Evolutionary conservation across 2,888 invertebrate genomes (phyloP).

Genomic region (Poecilus cupreus): DNA sequence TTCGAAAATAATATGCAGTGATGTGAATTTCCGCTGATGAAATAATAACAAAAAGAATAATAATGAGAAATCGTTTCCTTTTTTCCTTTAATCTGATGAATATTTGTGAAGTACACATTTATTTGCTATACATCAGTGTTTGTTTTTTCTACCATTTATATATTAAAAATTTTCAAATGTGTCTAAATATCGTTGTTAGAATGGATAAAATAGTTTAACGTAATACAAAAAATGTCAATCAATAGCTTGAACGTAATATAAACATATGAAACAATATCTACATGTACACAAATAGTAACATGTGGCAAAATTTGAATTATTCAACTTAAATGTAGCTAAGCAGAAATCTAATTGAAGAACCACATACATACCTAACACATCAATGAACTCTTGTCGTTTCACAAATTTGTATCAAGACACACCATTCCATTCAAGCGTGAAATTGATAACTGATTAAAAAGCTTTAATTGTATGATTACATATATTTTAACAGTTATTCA

Average conservation of each 20-base stretch:
- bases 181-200: conserved; percentile 41
- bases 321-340: background rate
- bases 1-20: background rate
- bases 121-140: conserved; percentile 36
- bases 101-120: conserved; percentile 43
- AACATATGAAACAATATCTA: conserved; percentile 22
- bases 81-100: conserved; percentile 47
- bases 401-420: background rate
- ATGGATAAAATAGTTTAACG: conserved; percentile 32
- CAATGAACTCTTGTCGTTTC: background rate
- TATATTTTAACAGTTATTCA: conserved; percentile 6
- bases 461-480: conserved; percentile 1
- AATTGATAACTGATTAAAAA: background rate
- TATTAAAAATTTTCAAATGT: conserved; percentile 34
- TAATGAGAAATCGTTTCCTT: background rate
- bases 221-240: conserved; percentile 5
- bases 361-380: conserved; percentile 3
- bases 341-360: background rate
- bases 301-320: conserved; percentile 14
- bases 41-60: background rate
- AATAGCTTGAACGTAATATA: background rate
- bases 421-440: background rate
- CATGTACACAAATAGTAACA: conserved; percentile 14
- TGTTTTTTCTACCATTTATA: conserved; percentile 45
- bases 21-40: background rate